Evolutionary conservation across 2,113 vertebrate genomes (phyloP), one percentile per base, ranked within the genome.

Genomic region (Phalacrocorax brasilianus): DNA sequence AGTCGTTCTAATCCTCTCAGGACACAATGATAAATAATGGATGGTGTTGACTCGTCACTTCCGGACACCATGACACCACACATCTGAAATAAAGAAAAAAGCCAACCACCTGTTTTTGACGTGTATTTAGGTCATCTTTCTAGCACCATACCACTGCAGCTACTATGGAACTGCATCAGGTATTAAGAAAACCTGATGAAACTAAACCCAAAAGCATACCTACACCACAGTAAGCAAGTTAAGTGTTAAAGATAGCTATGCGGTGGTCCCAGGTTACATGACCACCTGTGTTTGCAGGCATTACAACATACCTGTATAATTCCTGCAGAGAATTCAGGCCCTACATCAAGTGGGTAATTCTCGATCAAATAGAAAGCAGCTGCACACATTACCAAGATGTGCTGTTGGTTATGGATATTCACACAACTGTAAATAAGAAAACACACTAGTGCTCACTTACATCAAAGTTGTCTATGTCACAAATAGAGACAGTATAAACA

Each of bases 351-450:
- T 11, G 99, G 99, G 75, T 99, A 99, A 97, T 99, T 99, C 98
- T 99, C 99, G 2, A 99, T 99, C 98, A 99, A 98, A 97, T 99
- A 99, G 97, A 99, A 99, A 8, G 99, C 99, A 28, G 99, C 98
- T 33, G 99, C 99, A 32, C 99, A 99, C 99, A 99, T 99, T 44
- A 99, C 99, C 97, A 99, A 97, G 91, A 99, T 99, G 33, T 99
- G 99, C 97, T 99, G 99, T 96, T 99, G 99, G 98, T 99, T 99
- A 79, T 99, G 99, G 33, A 98, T 91, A 85, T 98, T 99, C 86
- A 99, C 99, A 87, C 99, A 99, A 95, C 99, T 99, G 97, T 47
- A 97, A 97, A 47, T 56, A n/a, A 96, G 53, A 66, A 66, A 23
- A 89, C 49, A 30, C 27, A 75, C 38, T 11, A n/a, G 7, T 28